A percentile compares a stretch with the other conserved stretches of the same genome.
These are phyloP conservation scores for Lampropteryx suffumata DNA, from an alignment of 2,888 invertebrate genomes.

Conservation along the genomic window DNA sequence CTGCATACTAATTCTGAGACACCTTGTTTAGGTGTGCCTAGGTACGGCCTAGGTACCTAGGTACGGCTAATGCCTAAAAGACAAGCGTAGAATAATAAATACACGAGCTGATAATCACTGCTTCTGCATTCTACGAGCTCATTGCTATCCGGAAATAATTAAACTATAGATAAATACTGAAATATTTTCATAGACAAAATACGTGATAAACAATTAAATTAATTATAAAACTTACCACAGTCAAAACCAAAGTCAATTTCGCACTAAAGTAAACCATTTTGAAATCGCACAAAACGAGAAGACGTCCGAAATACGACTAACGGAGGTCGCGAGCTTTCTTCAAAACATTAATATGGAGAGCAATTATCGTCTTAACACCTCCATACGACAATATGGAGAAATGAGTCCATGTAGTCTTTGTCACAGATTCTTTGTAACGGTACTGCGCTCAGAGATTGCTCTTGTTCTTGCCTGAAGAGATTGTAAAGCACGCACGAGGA, in stretches of 20 bases:
- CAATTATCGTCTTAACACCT: constrained; percentile 64
- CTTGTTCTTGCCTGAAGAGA: constrained; percentile 9
- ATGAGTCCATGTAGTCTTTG: constrained; percentile 57
- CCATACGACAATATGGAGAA: constrained; percentile 45
- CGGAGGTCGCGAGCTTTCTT: constrained; percentile 53
- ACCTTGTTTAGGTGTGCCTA: too few species aligned
- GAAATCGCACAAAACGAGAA: constrained; percentile 23
- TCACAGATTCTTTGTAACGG: constrained; percentile 49
- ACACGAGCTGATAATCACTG: too few species aligned
- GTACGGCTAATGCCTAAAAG: too few species aligned
- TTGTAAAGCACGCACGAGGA: constrained; percentile 4
- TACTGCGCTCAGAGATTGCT: constrained; percentile 19
- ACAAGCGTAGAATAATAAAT: too few species aligned
- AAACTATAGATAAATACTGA: too few species aligned
- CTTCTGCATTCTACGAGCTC: too few species aligned
- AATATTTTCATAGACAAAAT: too few species aligned
- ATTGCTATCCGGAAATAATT: too few species aligned
- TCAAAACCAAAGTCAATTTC: constrained; percentile 7
- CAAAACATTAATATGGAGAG: constrained; percentile 47
- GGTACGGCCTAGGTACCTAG: too few species aligned
- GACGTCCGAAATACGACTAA: constrained; percentile 54
- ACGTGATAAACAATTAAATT: not conserved
- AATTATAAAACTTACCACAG: constrained; percentile 29
- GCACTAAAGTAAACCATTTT: constrained; percentile 22
- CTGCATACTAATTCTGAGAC: too few species aligned